Conservation (phyloP, 1,140 invertebrate genomes). For the Platyscapa corneri region DNA sequence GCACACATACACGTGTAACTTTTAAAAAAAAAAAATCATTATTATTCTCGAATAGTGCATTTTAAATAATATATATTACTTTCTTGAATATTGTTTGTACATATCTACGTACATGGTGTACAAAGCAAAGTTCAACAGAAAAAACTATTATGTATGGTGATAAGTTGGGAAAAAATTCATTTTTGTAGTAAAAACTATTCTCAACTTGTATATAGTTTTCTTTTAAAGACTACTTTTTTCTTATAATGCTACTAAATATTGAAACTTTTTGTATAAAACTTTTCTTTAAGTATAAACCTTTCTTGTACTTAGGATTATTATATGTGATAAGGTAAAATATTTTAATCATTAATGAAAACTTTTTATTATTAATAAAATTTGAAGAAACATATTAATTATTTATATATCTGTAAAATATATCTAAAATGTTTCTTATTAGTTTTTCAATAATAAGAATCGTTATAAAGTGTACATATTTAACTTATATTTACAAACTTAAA, state of each 20-base stretch:
- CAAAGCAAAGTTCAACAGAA: neutral
- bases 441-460: no score
- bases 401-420: neutral
- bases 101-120: neutral
- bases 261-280: neutral
- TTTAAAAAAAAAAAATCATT: neutral
- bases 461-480: no score
- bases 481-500: no score
- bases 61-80: no score
- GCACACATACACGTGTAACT: neutral
- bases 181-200: neutral
- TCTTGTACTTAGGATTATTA: neutral
- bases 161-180: neutral
- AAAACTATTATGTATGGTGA: neutral
- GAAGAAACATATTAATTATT: neutral
- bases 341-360: neutral
- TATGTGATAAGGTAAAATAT: neutral
- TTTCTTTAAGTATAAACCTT: neutral
- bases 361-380: neutral
- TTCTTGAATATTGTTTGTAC: neutral
- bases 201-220: neutral
- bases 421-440: no score
- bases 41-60: neutral
- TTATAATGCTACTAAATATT: neutral
- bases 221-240: neutral